Evolutionary conservation across 2,113 vertebrate species (phyloP).

Genomic region (Taurulus bubalis): DNA sequence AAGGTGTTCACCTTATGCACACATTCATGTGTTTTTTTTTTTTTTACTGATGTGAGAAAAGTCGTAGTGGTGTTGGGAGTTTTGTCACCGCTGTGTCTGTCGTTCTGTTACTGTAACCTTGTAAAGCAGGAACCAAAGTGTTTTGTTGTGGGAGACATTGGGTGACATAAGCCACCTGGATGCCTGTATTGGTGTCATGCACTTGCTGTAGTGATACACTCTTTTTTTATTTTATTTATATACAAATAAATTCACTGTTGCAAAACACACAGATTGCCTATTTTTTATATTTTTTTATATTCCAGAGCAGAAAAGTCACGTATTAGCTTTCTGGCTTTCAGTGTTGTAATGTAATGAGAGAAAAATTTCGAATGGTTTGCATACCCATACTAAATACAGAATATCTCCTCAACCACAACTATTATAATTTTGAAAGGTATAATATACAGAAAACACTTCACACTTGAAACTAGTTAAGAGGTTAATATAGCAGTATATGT

Average conservation of each 20-base stretch:
- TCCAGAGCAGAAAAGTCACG: background rate
- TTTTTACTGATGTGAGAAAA: background rate
- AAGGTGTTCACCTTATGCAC: background rate
- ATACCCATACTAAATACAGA: too few relatives aligned
- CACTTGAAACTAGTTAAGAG: too few relatives aligned
- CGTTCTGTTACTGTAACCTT: constrained; percentile 1
- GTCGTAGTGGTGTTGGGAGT: background rate
- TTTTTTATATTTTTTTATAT: background rate
- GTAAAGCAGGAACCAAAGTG: background rate
- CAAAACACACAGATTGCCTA: background rate
- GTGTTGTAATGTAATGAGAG: background rate
- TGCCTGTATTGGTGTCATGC: background rate
- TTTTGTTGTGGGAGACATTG: constrained; percentile 7
- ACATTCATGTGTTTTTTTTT: background rate
- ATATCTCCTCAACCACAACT: too few relatives aligned
- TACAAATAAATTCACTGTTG: background rate
- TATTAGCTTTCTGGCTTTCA: background rate
- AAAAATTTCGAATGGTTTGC: background rate
- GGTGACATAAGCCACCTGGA: background rate
- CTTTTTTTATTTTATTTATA: background rate
- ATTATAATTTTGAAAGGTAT: too few relatives aligned
- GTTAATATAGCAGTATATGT: too few relatives aligned
- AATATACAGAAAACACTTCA: too few relatives aligned
- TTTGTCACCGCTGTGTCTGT: background rate
- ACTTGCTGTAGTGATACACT: background rate